Evolutionary conservation across 2,888 invertebrate species (phyloP), one percentile per base, ranked within the genome.

Genomic region (Thereva nobilitata): DNA sequence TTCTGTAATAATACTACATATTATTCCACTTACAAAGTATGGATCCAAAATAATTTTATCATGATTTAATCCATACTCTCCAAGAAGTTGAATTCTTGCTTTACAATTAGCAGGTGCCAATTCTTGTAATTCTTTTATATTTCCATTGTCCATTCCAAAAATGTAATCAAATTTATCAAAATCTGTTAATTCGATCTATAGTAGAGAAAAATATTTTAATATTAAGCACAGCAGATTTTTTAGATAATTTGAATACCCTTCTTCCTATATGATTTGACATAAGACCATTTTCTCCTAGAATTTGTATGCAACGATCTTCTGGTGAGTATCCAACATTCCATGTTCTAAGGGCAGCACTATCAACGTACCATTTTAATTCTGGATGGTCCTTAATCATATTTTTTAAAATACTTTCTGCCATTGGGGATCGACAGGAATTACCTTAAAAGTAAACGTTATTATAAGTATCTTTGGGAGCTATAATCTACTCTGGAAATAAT

Each of bases 401-500:
- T 56, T 84, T 82, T 76, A 96, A 92, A 1, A 96, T 89, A 7
- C 92, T 94, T 79, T 96, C 96, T 8, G 95, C 96, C 78, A 95
- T 96, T 0, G 97, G 95, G 4, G 96, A 96, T 4, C 97, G 87
- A 78, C 97, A 97, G 71, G 95, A 95, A 76, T 97, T 97, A 6
- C 96, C 96, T 91, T 37, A 0, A n/a, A 42, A 40, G 9, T 10
- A 3, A 49, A 49, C 2, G 12, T 49, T 23, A 23, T 23, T 23
- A 23, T 2, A 23, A 23, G 23, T 23, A 23, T 23, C 23, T 23
- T 23, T 23, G 23, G 23, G 1, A 23, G 23, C 23, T 23, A 23
- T 23, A 23, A 23, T 23, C 23, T 23, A 23, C 23, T 23, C 1
- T 23, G 23, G 2, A 23, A 23, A 23, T 23, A 23, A 23, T 23